Base-by-base conservation (phyloP, 1,140 invertebrate species). In the Cotesia vestalis region DNA sequence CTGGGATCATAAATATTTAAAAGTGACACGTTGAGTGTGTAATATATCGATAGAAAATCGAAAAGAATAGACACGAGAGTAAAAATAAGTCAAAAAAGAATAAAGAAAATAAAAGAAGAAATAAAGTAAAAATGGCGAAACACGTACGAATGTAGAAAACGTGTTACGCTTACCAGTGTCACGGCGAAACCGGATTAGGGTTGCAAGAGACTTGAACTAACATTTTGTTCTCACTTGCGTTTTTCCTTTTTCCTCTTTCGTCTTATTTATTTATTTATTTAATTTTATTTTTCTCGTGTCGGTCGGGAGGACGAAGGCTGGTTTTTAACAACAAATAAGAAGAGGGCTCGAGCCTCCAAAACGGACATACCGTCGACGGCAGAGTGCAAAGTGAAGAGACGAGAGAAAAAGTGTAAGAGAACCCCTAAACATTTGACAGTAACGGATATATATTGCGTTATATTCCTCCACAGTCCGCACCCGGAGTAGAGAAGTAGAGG, bases 341-440 rank as follows among this genome's bases (percentile, higher is more conserved):
- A 1, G 0, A 17, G 20, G 36, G 63, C 6, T n/a, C 27, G 38
- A 66, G 61, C 35, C 35, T 63, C 11, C 35, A 63, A 59, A 66
- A 66, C 46, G 63, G 38, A n/a, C 38, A 66, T 27, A 40, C 17
- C 34, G 66, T 17, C 20, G 40, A 46, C 6, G 6, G 5, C 4
- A 8, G 40, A 46, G 40, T 46, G 40, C 11, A 11, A 46, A 11
- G 40, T 46, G 40, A 46, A 11, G 40, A 46, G 40, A 9, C 5
- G 38, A 3, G 2, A 11, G 5, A 46, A 59, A 59, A 35, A 59
- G 34, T 27, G 17, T 27, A 17, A n/a, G 34, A 52, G 34, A 51
- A 59, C 27, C n/a, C 62, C 36, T 66, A 66, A 66, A 64, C 70
- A 55, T 72, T 66, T 53, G 51, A 66, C 70, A 17, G 38, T 72